Conservation (phyloP, 1,140 invertebrate genomes). For the Amphibalanus amphitrite region DNA sequence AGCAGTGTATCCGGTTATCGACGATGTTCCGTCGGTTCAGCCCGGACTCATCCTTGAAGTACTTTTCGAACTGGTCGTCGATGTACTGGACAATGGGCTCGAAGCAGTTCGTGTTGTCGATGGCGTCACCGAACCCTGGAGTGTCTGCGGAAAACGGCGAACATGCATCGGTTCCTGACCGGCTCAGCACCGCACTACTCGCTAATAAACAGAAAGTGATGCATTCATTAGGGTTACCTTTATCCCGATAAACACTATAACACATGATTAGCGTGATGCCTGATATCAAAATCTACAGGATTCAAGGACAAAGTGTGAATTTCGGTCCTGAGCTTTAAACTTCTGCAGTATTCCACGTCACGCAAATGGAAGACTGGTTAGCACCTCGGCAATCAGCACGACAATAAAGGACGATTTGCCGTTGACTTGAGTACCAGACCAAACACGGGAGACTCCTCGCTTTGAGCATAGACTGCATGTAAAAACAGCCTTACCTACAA, state of each 20-base stretch:
- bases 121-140: conserved; percentile 97
- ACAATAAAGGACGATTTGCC: too few relatives aligned
- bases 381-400: too few relatives aligned
- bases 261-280: neutral
- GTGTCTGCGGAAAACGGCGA: conserved; percentile 56
- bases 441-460: too few relatives aligned
- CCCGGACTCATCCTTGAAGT: conserved; percentile 75
- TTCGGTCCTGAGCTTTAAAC: too few relatives aligned
- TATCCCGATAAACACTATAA: neutral
- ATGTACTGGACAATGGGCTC: conserved; percentile 80
- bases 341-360: too few relatives aligned
- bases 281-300: too few relatives aligned
- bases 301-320: too few relatives aligned
- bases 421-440: too few relatives aligned
- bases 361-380: too few relatives aligned
- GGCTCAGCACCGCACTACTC: neutral
- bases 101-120: conserved; percentile 89
- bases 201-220: neutral
- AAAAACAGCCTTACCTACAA: conserved; percentile 18
- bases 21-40: conserved; percentile 78
- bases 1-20: conserved; percentile 86
- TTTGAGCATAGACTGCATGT: too few relatives aligned
- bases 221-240: neutral
- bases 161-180: conserved; percentile 50
- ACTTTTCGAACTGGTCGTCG: conserved; percentile 84